Conservation (phyloP, 2,113 vertebrate species). For the Pterophyllum scalare region DNA sequence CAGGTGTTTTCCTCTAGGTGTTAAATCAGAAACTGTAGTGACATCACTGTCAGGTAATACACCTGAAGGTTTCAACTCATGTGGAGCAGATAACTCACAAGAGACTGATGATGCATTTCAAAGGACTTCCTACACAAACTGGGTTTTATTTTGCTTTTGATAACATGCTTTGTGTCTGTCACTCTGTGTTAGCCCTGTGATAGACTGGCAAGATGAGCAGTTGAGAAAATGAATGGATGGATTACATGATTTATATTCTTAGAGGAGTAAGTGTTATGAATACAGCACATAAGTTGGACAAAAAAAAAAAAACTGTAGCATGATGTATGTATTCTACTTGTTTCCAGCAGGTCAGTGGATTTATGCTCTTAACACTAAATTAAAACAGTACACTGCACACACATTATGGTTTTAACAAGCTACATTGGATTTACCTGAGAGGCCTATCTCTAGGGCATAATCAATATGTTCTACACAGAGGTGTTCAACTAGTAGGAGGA, state of each 20-base stretch:
- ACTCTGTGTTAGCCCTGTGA: neutral
- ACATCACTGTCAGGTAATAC: neutral
- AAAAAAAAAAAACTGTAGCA: too few species aligned
- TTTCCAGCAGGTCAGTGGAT: neutral
- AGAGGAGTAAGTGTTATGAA: neutral
- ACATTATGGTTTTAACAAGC: neutral
- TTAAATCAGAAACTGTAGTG: neutral
- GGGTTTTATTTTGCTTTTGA: neutral
- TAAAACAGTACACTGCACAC: neutral
- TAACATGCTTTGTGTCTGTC: neutral
- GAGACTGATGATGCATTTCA: neutral
- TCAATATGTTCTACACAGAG: slow-evolving; percentile 99
- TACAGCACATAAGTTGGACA: neutral
- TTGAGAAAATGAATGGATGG: neutral
- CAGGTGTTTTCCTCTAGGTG: slow-evolving; percentile 5
- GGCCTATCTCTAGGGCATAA: slow-evolving; percentile 97
- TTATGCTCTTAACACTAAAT: neutral
- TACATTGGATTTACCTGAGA: slow-evolving; percentile 86
- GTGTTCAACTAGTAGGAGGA: slow-evolving; percentile 96
- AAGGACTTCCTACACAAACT: neutral
- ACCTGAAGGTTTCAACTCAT: neutral
- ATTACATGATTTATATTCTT: neutral
- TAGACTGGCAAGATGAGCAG: neutral
- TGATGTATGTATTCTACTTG: neutral
- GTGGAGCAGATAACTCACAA: neutral